Conservation (phyloP, 2,888 invertebrate species). For the Lycaena phlaeas region DNA sequence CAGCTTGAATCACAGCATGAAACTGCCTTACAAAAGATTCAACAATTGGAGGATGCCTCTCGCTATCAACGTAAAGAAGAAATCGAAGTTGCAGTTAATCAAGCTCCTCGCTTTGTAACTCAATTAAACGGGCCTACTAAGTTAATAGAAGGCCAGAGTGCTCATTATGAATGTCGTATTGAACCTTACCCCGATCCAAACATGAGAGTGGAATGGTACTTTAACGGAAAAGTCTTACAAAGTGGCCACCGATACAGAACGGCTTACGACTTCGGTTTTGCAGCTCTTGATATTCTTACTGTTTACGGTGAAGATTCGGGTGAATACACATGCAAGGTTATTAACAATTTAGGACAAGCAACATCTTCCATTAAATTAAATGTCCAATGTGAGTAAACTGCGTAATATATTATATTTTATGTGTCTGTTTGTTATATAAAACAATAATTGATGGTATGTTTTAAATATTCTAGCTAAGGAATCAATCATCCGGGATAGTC, state of each 20-base stretch:
- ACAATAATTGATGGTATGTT: too few relatives aligned
- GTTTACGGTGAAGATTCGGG: slow-evolving; percentile 96
- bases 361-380: slow-evolving; percentile 84
- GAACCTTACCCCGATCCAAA: slow-evolving; percentile 93
- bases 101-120: slow-evolving; percentile 88
- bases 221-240: slow-evolving; percentile 90
- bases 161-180: slow-evolving; percentile 93
- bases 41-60: slow-evolving; percentile 86
- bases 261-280: slow-evolving; percentile 97
- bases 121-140: slow-evolving; percentile 89
- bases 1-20: slow-evolving; percentile 93
- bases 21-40: slow-evolving; percentile 88
- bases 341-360: slow-evolving; percentile 88
- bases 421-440: not conserved
- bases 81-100: slow-evolving; percentile 84
- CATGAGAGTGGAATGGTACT: slow-evolving; percentile 94
- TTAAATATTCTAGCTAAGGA: slow-evolving; percentile 76
- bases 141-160: slow-evolving; percentile 89
- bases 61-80: slow-evolving; percentile 87
- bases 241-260: slow-evolving; percentile 94
- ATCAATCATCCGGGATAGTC: slow-evolving; percentile 89
- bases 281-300: slow-evolving; percentile 94
- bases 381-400: slow-evolving; percentile 80
- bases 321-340: slow-evolving; percentile 90
- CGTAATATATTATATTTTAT: not conserved